Conservation (phyloP, 2,113 vertebrate species). For the Neofelis nebulosa region DNA sequence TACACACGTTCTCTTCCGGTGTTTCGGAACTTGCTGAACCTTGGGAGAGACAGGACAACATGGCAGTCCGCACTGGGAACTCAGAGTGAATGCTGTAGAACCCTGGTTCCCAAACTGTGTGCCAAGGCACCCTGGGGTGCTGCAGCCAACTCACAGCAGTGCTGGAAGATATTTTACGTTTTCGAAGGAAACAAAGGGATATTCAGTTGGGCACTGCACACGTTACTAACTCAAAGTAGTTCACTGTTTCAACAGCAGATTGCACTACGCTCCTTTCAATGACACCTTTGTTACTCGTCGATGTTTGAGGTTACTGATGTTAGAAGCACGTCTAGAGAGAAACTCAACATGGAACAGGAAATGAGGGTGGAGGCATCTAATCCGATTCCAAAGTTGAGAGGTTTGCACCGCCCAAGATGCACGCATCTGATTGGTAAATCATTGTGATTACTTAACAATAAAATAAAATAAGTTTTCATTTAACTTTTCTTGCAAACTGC, state of each 20-base stretch:
- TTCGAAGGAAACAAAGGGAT: not conserved
- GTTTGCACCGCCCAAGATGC: not conserved
- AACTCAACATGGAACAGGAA: not conserved
- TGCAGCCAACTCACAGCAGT: not conserved
- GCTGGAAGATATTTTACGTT: not conserved
- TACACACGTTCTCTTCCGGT: not conserved
- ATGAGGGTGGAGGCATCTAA: accelerated
- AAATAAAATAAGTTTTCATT: not conserved
- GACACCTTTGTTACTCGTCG: not conserved
- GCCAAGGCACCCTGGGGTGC: not conserved
- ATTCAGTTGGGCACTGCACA: accelerated
- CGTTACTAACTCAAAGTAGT: not conserved
- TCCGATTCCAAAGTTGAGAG: not conserved
- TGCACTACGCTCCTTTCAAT: not conserved
- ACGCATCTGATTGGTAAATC: not conserved
- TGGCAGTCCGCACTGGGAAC: not conserved
- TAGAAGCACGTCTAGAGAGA: not conserved
- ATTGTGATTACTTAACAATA: not conserved
- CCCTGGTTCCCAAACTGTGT: not conserved
- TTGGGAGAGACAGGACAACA: not conserved
- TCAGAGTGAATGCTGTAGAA: not conserved
- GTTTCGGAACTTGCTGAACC: not conserved
- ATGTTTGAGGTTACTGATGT: not conserved
- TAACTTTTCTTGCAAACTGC: not conserved
- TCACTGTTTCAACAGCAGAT: slow-evolving; percentile 53